These are phyloP conservation scores for Xanthorhoe designata DNA, from an alignment of 2,888 invertebrate genomes.

Conservation along the genomic window DNA sequence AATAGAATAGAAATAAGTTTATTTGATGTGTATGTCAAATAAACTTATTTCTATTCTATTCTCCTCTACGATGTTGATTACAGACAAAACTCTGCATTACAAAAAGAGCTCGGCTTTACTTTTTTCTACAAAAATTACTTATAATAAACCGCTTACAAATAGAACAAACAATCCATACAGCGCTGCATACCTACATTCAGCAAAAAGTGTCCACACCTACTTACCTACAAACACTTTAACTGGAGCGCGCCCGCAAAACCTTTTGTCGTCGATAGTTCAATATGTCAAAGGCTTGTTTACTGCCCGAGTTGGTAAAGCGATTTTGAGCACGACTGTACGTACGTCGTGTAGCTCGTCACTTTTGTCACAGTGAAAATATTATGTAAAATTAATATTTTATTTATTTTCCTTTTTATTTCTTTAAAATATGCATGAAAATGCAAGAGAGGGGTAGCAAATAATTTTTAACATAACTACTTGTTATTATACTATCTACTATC, in stretches of 20 bases:
- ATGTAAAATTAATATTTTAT: too few relatives aligned
- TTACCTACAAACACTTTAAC: conserved; percentile 35
- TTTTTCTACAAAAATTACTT: too few relatives aligned
- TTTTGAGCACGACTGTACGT: conserved; percentile 42
- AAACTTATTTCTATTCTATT: too few relatives aligned
- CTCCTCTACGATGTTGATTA: too few relatives aligned
- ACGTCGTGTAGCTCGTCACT: conserved; percentile 40
- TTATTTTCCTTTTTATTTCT: neutral
- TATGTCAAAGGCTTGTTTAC: conserved; percentile 47
- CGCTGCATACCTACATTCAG: neutral
- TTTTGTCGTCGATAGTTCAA: conserved; percentile 42
- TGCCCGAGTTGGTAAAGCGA: conserved; percentile 38
- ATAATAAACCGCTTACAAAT: too few relatives aligned
- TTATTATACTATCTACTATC: too few relatives aligned
- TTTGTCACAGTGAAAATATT: conserved; percentile 20
- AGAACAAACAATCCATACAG: neutral
- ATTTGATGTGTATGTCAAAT: too few relatives aligned
- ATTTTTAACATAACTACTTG: too few relatives aligned
- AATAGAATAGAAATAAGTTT: too few relatives aligned
- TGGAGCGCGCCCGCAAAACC: conserved; percentile 32
- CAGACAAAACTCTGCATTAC: too few relatives aligned
- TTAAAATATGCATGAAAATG: neutral
- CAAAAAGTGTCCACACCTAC: conserved; percentile 9
- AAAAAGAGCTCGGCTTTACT: too few relatives aligned
- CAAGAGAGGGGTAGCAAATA: too few relatives aligned